Evolutionary conservation across 1,140 invertebrate species (phyloP), one percentile per base, ranked within the genome.

Genomic region (Vanessa atalanta): DNA sequence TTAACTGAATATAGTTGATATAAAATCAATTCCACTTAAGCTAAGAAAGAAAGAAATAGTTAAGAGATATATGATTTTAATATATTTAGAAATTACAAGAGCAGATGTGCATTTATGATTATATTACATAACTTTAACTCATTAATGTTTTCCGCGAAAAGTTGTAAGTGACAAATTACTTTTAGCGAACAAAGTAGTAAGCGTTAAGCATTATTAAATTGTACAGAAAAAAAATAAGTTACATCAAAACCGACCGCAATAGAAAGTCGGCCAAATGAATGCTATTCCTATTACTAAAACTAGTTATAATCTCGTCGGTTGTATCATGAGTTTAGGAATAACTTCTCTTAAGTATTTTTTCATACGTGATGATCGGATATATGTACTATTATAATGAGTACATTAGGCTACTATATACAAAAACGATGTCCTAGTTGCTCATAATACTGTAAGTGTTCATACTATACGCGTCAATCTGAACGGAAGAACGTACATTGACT

Each of bases 231-330:
- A 68, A 67, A 68, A 57, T 68, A 68, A 47, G 66, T 68, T 68
- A 68, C 66, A 68, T 68, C 51, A 68, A 68, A 31, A 68, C 26
- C 66, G 53, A 68, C 51, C 66, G 53, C 51, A 68, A 68, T 68
- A 60, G 66, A 68, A 68, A 68, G 66, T 57, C 66, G 66, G 66
- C 37, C 66, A 68, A 68, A 68, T 51, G 23, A 47, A 20, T 68
- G 20, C 47, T 53, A 57, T 57, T 68, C 26, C 43, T 68, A 60
- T 47, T 57, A 68, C 15, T 53, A 68, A 47, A 68, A 57, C 55
- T 57, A n/a, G 53, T 47, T 60, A 20, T 55, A 60, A 15, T 26
- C 9, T 15, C 55, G 8, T 23, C 23, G 20, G 20, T 4, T 23
- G 4, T 26, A n/a, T 55, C 26, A 37, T 43, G 14, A 43, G 16